A percentile compares a stretch with the other conserved stretches of the same genome.
phyloP scores from a whole-genome alignment of 1,140 invertebrate genomes.

The Heliconius himera region DNA sequence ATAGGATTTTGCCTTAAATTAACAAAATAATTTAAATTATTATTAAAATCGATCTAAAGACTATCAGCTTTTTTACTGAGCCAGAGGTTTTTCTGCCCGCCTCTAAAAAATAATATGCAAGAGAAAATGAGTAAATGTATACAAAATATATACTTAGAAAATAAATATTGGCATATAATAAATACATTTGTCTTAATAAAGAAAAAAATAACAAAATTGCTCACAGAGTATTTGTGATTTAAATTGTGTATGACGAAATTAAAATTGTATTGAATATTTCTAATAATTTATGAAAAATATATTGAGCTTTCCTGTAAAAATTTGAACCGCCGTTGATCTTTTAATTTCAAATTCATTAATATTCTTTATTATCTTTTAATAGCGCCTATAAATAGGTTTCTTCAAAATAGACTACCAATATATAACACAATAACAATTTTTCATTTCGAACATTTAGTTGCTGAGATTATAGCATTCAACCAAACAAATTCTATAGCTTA shows the following conservation, averaged over 20 bases:
- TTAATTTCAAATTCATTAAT: no score
- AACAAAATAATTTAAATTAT: background rate
- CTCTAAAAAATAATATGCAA: background rate
- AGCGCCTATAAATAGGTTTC: no score
- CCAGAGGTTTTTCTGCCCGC: background rate
- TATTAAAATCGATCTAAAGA: no score
- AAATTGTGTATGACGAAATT: background rate
- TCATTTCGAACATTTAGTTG: no score
- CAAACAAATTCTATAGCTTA: no score
- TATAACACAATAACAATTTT: no score
- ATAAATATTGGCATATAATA: background rate
- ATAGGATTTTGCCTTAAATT: background rate
- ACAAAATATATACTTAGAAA: background rate
- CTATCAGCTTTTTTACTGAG: background rate
- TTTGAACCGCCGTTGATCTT: no score
- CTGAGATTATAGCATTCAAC: no score
- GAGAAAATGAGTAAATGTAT: background rate
- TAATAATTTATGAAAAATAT: background rate
- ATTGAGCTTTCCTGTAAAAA: background rate
- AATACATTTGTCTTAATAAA: background rate
- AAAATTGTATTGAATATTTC: background rate
- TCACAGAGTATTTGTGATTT: conserved; percentile 5
- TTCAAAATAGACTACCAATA: no score
- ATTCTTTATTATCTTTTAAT: no score
- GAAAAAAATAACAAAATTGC: background rate